Base-by-base conservation (phyloP, 2,888 invertebrate genomes). In the Ophion obscuratus region DNA sequence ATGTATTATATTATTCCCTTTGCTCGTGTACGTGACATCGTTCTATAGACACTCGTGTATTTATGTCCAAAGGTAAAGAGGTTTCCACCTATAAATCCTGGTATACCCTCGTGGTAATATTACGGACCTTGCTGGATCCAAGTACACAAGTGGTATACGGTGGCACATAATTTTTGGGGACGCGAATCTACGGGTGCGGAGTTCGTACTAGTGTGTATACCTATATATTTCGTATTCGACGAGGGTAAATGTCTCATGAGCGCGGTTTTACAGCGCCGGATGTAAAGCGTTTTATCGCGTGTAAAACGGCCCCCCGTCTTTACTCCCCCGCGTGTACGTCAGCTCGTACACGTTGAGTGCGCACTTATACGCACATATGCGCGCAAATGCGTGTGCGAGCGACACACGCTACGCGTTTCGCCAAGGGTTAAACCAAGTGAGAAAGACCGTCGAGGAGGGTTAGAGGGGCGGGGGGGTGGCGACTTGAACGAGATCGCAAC, bases 241-340 rank as follows among this genome's bases (percentile, higher is more conserved):
- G 67, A 80, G 62, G 61, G 61, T 44, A 85, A 64, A 82, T 71
- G 77, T 71, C 76, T 81, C 77, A 73, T 61, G n/a, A 71, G 79
- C 82, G 83, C 68, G 81, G 80, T 81, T 83, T 86, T 86, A 81
- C 31, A 77, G 83, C 73, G 81, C 68, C 64, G 64, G 68, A 83
- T 86, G 83, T 83, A 83, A 86, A 77, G 76, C 86, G 86, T 68
- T 86, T 86, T 83, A 86, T 86, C 76, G 83, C 83, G 81, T 83
- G 83, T 86, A 86, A 83, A 86, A 78, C 62, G 77, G 77, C 80
- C 68, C 71, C 76, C 27, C 68, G 3, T 17, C 53, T 62, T 14
- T 14, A 14, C 53, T 53, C 14, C 14, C 53, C 53, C 14, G 40
- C 61, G 62, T 73, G 75, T 36, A 64, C 27, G 47, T 53, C 14